Conservation (phyloP, 2,888 invertebrate genomes). For the Spodoptera picta region DNA sequence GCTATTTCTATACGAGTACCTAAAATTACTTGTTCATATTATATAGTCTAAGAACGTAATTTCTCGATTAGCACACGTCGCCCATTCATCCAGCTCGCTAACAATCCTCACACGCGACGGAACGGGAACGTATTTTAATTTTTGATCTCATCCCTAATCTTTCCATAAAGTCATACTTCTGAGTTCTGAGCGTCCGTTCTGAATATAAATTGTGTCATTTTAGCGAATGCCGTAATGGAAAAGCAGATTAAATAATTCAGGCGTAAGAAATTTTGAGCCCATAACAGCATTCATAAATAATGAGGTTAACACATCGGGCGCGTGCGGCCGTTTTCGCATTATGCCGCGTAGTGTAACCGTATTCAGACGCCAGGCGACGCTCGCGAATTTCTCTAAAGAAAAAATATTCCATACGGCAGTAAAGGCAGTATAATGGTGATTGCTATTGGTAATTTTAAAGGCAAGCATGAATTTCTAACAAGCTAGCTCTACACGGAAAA, state of each 20-base stretch:
- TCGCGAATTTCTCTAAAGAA: conserved; percentile 16
- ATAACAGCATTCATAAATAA: conserved; percentile 86
- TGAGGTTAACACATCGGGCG: conserved; percentile 78
- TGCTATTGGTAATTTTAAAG: not conserved
- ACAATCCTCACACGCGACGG: conserved; percentile 41
- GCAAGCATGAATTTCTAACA: no score
- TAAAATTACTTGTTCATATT: no score
- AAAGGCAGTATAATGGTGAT: conserved; percentile 24
- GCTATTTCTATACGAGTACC: no score
- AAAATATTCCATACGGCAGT: conserved; percentile 7
- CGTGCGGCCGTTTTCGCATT: conserved; percentile 60
- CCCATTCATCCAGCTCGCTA: conserved; percentile 27
- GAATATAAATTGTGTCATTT: conserved; percentile 87
- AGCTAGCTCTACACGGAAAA: no score
- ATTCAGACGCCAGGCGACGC: conserved; percentile 23
- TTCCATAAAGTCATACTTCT: conserved; percentile 79
- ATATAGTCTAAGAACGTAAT: conserved; percentile 12
- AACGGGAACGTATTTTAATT: conserved; percentile 70
- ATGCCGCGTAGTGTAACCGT: conserved; percentile 50
- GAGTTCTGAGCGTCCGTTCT: conserved; percentile 71
- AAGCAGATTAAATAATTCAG: conserved; percentile 87
- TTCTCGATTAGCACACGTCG: conserved; percentile 42
- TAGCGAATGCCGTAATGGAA: conserved; percentile 86
- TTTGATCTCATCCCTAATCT: conserved; percentile 80
- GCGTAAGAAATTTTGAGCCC: conserved; percentile 85